Base-by-base conservation (phyloP, 2,888 invertebrate genomes). In the Norana najaformis region DNA sequence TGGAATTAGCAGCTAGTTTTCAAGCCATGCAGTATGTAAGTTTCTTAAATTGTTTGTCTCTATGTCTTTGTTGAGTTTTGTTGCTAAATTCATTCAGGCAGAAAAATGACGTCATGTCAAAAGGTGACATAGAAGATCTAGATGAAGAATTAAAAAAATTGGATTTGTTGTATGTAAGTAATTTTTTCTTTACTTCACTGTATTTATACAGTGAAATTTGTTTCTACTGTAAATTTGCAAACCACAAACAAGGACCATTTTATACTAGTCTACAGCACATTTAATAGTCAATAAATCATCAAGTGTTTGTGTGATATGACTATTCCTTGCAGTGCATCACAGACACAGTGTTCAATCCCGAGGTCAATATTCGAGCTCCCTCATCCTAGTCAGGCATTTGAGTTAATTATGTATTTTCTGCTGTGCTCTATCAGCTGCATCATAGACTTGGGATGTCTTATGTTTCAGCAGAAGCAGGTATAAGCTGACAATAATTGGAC, bases 131-230 rank as follows among this genome's bases (percentile, higher is more conserved):
- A 35, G 37, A 85, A 85, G 85, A 85, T 37, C 0, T 85, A 85
- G 85, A 85, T 20, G 36, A 85, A 37, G 85, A 85, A 37, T 37
- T 85, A 36, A 18, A 85, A 37, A 85, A 85, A 37, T 85, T 85
- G 85, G 85, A 85, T 85, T 36, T 85, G 20, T 37, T 85, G 20
- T 85, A 85, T 85, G 85, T 85, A 37, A 85, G 85, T 85, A 36
- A 4, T 14, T 85, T 69, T n/a, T n/a, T n/a, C 8, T 1, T 69
- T 69, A 69, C 30, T n/a, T 69, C 69, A n/a, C 13, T 30, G 23
- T 20, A 20, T 1, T 16, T 47, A 47, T 47, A 6, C 47, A 47
- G 20, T 47, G 47, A 69, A 69, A 69, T 8, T 69, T n/a, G 11
- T 69, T 69, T 69, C 69, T 1, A 13, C 16, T n/a, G n/a, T 69